A percentile compares a stretch with the other conserved stretches of the same genome.
Evolutionary conservation across 2,888 invertebrate genomes (phyloP).

Genomic region (Sthenelais limicola): DNA sequence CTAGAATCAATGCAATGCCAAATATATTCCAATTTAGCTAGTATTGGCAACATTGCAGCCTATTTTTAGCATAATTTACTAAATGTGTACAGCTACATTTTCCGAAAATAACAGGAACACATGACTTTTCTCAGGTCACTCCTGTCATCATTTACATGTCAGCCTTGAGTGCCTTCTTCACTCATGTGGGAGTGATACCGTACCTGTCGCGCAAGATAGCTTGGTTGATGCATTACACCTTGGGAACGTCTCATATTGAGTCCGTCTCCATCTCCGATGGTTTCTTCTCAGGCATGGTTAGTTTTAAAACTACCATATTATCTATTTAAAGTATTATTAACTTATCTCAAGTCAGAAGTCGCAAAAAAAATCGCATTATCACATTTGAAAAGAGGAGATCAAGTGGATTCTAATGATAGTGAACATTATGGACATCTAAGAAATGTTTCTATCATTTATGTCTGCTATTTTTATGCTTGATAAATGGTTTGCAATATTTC

Average conservation of each 20-base stretch:
- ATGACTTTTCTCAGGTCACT: conserved; percentile 4
- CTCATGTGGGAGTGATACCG: not conserved
- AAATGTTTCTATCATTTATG: not conserved
- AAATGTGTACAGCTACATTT: too few species aligned
- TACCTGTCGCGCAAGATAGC: conserved; percentile 3
- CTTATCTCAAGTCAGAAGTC: conserved; percentile 2
- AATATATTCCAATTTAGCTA: too few species aligned
- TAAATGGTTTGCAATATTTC: too few species aligned
- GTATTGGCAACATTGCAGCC: too few species aligned
- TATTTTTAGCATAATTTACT: too few species aligned
- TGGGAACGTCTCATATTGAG: conserved; percentile 2
- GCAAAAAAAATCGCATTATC: not conserved
- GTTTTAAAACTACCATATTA: not conserved
- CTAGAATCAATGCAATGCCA: too few species aligned
- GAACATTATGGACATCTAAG: not conserved
- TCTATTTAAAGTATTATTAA: not conserved
- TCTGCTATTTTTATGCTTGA: not conserved
- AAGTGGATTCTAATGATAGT: not conserved
- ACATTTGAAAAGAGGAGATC: too few species aligned
- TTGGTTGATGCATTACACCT: not conserved
- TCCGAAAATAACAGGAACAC: too few species aligned
- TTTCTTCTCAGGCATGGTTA: conserved; percentile 18
- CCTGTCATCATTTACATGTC: conserved; percentile 9
- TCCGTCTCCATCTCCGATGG: not conserved
- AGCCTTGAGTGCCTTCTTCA: conserved; percentile 16